These are phyloP conservation scores for Oryctes rhinoceros DNA, from an alignment of 1,140 invertebrate species.

Conservation along the genomic window DNA sequence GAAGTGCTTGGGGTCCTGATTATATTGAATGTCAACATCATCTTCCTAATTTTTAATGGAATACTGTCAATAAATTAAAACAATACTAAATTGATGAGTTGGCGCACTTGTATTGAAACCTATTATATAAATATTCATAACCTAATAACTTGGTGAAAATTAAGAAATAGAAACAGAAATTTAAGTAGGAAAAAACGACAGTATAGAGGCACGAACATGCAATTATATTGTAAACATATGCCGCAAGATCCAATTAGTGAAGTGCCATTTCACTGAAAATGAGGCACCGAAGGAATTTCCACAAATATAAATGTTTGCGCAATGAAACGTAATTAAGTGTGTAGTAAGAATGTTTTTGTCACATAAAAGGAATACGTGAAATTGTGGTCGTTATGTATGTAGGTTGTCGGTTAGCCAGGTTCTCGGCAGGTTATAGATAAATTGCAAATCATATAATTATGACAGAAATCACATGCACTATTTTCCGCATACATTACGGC, in stretches of 20 bases:
- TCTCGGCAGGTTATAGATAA: background rate
- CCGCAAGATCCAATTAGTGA: background rate
- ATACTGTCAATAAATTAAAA: too few species aligned
- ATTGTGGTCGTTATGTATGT: background rate
- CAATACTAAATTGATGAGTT: too few species aligned
- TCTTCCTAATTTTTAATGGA: too few species aligned
- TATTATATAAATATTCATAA: too few species aligned
- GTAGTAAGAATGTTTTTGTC: constrained; percentile 17
- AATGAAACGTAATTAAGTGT: constrained; percentile 10
- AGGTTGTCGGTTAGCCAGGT: background rate
- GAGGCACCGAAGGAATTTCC: constrained; percentile 18
- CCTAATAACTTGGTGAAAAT: too few species aligned
- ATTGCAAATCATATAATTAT: constrained; percentile 19
- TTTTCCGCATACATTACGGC: constrained; percentile 3
- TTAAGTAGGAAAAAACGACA: too few species aligned
- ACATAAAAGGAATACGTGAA: constrained; percentile 15
- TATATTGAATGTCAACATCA: too few species aligned
- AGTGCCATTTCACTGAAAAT: constrained; percentile 16
- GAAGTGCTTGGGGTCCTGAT: too few species aligned
- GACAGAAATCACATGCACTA: background rate
- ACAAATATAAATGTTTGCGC: constrained; percentile 10
- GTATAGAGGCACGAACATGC: too few species aligned
- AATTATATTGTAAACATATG: background rate
- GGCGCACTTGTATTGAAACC: too few species aligned
- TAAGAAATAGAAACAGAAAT: too few species aligned